Base-by-base conservation (phyloP, 1,140 invertebrate genomes). In the Rhagoletis zephyria region DNA sequence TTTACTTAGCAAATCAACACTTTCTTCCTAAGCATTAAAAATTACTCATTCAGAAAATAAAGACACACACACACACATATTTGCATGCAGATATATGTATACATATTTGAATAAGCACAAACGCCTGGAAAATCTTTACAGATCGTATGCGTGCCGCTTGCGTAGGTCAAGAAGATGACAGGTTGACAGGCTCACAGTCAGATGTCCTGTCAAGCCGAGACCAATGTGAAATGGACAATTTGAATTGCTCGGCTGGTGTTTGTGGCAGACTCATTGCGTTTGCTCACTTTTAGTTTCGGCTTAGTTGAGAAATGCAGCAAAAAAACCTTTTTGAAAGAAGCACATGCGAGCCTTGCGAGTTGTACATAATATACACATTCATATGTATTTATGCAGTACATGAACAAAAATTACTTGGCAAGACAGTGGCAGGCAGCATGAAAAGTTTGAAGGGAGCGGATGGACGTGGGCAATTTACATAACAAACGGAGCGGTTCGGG, bases 1-100 rank as follows among this genome's bases (percentile, higher is more conserved):
- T 85, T 85, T 85, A 85, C 81, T 85, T 85, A 85, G 45, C 81
- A 60, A 59, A 60, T 85, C 81, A 85, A 85, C 81, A 85, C 81
- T 60, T 85, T 59, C 81, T 56, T 63, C 42, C 67, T 74, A 10
- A 40, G 42, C 67, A 74, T 48, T 48, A 74, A 45, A 74, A 67
- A 74, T 74, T 74, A 45, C 40, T 74, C 67, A 74, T 74, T 45
- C 67, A 48, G 67, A 74, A 45, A 12, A 16, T 16, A 74, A 74
- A n/a, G 4, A 48, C 14, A 48, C 12, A 16, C 67, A 40, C 4
- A 40, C 7, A 67, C 16, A 63, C 61, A 63, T 10, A 63, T 16
- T 14, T 63, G n/a, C 65, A 67, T 60, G 19, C 60, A 19, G 16
- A 4, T 1, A 19, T 30, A 19, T n/a, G n/a, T n/a, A n/a, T n/a